Evolutionary conservation across 2,888 invertebrate species (phyloP).

Genomic region (Heliothis peltigera): DNA sequence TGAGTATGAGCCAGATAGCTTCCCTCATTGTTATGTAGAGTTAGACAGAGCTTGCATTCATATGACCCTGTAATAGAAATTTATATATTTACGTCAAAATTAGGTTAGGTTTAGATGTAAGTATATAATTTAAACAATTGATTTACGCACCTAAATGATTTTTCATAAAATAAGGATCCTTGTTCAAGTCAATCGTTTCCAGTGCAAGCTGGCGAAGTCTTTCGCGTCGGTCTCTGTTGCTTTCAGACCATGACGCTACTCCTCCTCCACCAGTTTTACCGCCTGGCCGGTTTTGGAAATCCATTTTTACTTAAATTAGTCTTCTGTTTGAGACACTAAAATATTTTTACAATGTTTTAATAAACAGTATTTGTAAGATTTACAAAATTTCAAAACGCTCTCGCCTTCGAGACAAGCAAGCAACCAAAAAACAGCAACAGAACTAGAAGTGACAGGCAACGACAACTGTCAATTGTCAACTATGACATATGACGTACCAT

Average conservation of each 20-base stretch:
- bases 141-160: conserved; percentile 95
- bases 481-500: too few relatives aligned
- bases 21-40: conserved; percentile 99
- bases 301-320: conserved; percentile 91
- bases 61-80: conserved; percentile 93
- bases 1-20: conserved; percentile 99
- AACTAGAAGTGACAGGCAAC: too few relatives aligned
- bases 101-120: neutral
- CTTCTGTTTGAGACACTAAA: neutral
- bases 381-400: neutral
- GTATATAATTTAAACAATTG: neutral
- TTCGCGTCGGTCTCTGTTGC: conserved; percentile 98
- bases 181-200: conserved; percentile 99
- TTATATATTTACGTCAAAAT: neutral
- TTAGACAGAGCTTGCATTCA: conserved; percentile 99
- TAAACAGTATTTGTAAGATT: neutral
- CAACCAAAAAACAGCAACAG: too few relatives aligned
- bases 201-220: conserved; percentile 98
- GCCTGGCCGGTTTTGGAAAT: conserved; percentile 99
- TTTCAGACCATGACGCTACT: conserved; percentile 99
- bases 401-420: too few relatives aligned
- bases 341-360: neutral
- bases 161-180: conserved; percentile 99
- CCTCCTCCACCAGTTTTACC: conserved; percentile 99
- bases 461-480: too few relatives aligned